phyloP scores from a whole-genome alignment of 2,113 vertebrate genomes.

The Sylvilagus bachmani region DNA sequence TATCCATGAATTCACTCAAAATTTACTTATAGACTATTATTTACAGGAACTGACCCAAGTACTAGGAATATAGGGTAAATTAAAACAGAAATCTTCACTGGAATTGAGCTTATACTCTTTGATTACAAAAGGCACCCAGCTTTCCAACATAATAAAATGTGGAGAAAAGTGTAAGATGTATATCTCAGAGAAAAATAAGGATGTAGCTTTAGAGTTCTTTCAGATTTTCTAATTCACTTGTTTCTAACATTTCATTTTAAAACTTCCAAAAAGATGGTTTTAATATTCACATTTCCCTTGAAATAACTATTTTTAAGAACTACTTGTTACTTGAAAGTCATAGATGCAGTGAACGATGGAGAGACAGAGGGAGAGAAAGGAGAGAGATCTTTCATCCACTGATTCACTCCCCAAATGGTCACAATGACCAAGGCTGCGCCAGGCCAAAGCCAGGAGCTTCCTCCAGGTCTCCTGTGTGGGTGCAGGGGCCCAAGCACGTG shows the following conservation, averaged over 20 bases:
- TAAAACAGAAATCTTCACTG: background rate
- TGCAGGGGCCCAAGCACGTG: too few relatives aligned
- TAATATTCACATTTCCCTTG: background rate
- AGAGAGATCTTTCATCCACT: too few relatives aligned
- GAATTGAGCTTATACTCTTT: background rate
- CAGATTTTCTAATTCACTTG: background rate
- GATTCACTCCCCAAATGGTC: too few relatives aligned
- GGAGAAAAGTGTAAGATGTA: background rate
- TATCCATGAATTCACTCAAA: background rate
- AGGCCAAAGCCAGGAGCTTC: too few relatives aligned
- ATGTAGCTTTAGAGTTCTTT: background rate
- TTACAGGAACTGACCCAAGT: background rate
- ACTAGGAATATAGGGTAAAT: background rate
- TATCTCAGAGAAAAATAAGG: background rate
- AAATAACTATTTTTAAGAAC: background rate
- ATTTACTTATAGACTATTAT: background rate
- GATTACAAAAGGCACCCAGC: background rate
- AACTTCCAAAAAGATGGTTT: background rate
- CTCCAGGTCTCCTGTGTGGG: too few relatives aligned
- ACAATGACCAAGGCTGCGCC: too few relatives aligned
- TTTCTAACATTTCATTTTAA: slow-evolving; percentile 39
- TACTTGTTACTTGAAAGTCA: too few relatives aligned
- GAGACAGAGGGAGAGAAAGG: too few relatives aligned
- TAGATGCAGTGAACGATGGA: too few relatives aligned
- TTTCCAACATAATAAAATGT: slow-evolving; percentile 22